phyloP scores from a whole-genome alignment of 1,140 invertebrate genomes.

The Drosophila nigromelanica region DNA sequence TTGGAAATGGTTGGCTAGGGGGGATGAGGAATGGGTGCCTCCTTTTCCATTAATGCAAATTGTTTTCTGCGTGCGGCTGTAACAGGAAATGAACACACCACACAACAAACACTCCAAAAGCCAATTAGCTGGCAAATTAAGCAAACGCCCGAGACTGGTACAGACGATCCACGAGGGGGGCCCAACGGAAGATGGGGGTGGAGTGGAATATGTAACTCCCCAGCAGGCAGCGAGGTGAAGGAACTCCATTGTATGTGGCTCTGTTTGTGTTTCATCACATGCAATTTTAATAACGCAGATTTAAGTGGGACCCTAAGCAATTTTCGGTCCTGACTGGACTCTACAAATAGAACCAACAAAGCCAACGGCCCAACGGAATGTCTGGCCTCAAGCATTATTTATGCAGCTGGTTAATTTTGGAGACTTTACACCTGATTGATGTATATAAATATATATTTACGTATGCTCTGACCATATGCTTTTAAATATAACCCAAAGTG shows the following conservation, averaged over 20 bases:
- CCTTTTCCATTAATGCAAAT: slow-evolving; percentile 61
- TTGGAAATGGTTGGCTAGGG: slow-evolving; percentile 23
- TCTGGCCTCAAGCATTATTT: slow-evolving; percentile 23
- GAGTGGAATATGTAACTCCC: neutral
- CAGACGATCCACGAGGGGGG: neutral
- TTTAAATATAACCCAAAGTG: slow-evolving; percentile 2
- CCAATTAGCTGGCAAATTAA: slow-evolving; percentile 71
- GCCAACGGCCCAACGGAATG: neutral
- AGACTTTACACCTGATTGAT: slow-evolving; percentile 30
- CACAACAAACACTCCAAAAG: slow-evolving; percentile 55
- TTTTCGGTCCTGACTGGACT: slow-evolving; percentile 3
- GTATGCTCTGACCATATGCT: neutral
- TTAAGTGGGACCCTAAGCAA: slow-evolving; percentile 57
- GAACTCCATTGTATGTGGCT: slow-evolving; percentile 42
- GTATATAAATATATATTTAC: slow-evolving; percentile 17
- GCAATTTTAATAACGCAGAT: slow-evolving; percentile 65
- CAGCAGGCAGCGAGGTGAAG: slow-evolving; percentile 41
- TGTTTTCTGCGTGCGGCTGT: slow-evolving; percentile 44
- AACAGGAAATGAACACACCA: slow-evolving; percentile 71
- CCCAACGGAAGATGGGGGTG: neutral
- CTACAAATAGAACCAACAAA: slow-evolving; percentile 27
- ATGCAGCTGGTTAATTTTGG: slow-evolving; percentile 34
- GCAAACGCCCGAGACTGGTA: slow-evolving; percentile 39
- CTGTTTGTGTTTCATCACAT: slow-evolving; percentile 44
- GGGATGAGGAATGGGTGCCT: neutral